A percentile compares a stretch with the other conserved stretches of the same genome.
Evolutionary conservation across 1,140 invertebrate species (phyloP).

Genomic region (Atta texana): DNA sequence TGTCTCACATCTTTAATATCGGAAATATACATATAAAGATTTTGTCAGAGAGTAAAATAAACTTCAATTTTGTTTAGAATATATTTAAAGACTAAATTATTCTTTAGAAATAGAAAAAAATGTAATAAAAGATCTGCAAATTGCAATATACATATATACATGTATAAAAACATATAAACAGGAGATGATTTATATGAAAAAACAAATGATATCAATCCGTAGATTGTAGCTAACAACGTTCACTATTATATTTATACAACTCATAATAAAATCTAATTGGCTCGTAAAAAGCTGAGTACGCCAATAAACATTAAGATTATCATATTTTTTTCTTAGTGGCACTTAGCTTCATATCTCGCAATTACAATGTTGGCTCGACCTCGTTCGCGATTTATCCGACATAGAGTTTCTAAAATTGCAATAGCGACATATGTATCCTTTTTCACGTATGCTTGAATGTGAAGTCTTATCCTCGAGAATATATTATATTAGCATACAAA

Average conservation of each 20-base stretch:
- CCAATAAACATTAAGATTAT: slow-evolving; percentile 4
- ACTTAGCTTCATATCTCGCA: slow-evolving; percentile 17
- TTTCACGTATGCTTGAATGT: not conserved
- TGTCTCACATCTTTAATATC: not conserved
- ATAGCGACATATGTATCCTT: not conserved
- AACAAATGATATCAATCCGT: not conserved
- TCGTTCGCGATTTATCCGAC: slow-evolving; percentile 5
- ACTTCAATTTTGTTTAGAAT: not conserved
- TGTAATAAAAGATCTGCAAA: not conserved
- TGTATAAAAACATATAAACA: not conserved
- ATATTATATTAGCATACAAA: no score
- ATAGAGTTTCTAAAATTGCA: not conserved
- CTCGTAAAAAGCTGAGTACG: not conserved
- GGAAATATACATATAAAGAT: not conserved
- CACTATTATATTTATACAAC: no score
- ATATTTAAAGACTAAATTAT: not conserved
- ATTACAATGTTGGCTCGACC: not conserved
- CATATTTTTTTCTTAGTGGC: slow-evolving; percentile 10
- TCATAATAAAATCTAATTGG: slow-evolving; percentile 15
- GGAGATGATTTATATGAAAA: not conserved
- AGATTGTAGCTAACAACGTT: not conserved
- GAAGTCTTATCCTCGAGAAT: no score
- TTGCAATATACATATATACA: not conserved
- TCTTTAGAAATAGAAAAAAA: not conserved
- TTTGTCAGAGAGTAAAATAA: not conserved